phyloP scores from a whole-genome alignment of 2,113 vertebrate genomes.

The Mormyrus lacerda region DNA sequence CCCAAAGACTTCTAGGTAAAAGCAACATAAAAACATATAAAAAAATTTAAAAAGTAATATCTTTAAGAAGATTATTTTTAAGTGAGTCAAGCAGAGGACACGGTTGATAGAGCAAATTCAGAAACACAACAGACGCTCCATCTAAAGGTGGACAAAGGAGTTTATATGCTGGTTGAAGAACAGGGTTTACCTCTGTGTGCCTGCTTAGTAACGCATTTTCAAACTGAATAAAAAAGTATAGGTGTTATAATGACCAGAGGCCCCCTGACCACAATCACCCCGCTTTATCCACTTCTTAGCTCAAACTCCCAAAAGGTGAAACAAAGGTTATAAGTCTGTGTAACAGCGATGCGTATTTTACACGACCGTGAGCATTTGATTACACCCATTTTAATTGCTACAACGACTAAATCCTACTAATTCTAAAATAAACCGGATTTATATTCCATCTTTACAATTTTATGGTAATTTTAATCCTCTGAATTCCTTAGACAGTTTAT shows the following conservation, averaged over 20 bases:
- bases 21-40: background rate
- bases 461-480: constrained; percentile 13
- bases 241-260: background rate
- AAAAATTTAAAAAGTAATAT: background rate
- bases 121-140: background rate
- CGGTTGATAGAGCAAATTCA: background rate
- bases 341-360: background rate
- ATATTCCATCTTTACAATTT: constrained; percentile 15
- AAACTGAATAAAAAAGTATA: background rate
- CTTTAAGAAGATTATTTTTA: background rate
- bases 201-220: background rate
- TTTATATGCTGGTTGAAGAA: background rate
- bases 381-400: constrained; percentile 18
- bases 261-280: background rate
- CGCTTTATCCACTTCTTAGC: background rate
- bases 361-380: background rate
- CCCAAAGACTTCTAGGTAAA: background rate
- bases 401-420: constrained; percentile 19
- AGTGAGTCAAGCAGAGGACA: background rate
- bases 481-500: constrained; percentile 18
- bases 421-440: constrained; percentile 19
- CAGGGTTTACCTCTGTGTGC: background rate
- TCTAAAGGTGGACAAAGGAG: constrained; percentile 5
- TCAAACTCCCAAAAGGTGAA: background rate
- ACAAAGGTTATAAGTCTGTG: background rate